Conservation (phyloP, 1,140 invertebrate species). For the Papilio helenus region DNA sequence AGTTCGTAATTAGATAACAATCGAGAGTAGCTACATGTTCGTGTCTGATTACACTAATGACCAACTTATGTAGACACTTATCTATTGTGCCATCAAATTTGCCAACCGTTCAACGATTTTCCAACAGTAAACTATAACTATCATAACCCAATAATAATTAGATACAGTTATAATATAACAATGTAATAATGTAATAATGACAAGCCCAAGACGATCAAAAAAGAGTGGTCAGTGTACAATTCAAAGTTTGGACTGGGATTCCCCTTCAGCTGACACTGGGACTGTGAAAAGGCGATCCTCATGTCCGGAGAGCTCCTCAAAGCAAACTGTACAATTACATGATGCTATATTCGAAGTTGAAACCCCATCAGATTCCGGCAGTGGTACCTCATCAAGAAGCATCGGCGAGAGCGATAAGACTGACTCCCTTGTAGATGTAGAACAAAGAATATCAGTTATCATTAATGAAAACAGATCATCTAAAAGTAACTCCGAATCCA, state of each 20-base stretch:
- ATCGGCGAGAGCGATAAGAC: constrained; percentile 66
- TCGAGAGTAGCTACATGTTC: constrained; percentile 61
- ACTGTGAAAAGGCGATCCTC: constrained; percentile 86
- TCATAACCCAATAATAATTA: constrained; percentile 22
- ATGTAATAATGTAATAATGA: constrained; percentile 76
- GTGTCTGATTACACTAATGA: constrained; percentile 67
- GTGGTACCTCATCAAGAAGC: constrained; percentile 67
- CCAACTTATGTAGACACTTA: constrained; percentile 50
- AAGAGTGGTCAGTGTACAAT: constrained; percentile 69
- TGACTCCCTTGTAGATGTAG: constrained; percentile 71
- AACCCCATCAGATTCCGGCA: constrained; percentile 72
- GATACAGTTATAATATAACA: constrained; percentile 52
- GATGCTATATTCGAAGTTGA: constrained; percentile 66
- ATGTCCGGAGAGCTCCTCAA: constrained; percentile 70
- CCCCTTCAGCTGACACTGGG: constrained; percentile 86
- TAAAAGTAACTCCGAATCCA: constrained; percentile 74
- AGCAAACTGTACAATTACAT: constrained; percentile 46
- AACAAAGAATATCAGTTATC: constrained; percentile 78
- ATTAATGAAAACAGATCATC: constrained; percentile 78
- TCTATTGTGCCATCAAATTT: constrained; percentile 48
- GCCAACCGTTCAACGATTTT: constrained; percentile 58
- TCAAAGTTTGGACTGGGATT: constrained; percentile 86
- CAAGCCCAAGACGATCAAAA: constrained; percentile 78
- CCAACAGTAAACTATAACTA: constrained; percentile 49
- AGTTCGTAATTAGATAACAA: constrained; percentile 77